phyloP scores from a whole-genome alignment of 2,113 vertebrate species.

The Thunnus maccoyii region DNA sequence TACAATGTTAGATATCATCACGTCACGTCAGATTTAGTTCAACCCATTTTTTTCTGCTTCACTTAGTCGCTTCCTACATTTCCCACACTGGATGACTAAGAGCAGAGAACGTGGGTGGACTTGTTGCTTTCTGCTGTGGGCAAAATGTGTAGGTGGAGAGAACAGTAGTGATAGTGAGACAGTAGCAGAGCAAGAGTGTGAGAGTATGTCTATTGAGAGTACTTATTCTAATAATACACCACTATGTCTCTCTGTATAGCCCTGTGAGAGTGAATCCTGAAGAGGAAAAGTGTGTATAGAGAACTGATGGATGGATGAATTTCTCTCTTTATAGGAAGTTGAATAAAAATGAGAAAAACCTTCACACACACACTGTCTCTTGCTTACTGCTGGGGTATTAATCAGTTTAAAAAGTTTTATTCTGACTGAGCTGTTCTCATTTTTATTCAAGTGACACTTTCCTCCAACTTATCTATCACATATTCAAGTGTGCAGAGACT shows the following conservation, averaged over 20 bases:
- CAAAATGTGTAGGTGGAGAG: background rate
- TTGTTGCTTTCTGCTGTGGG: background rate
- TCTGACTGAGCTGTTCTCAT: too few relatives aligned
- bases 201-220: background rate
- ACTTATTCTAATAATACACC: background rate
- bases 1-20: background rate
- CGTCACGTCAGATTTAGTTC: background rate
- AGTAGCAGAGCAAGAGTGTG: background rate
- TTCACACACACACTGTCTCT: too few relatives aligned
- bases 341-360: too few relatives aligned
- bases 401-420: too few relatives aligned
- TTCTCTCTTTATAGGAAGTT: too few relatives aligned
- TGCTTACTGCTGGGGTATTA: too few relatives aligned
- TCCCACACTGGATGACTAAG: slow-evolving; percentile 16
- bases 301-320: too few relatives aligned
- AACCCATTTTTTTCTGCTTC: background rate
- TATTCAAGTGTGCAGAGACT: too few relatives aligned
- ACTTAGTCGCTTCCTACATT: slow-evolving; percentile 1
- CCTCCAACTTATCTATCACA: too few relatives aligned
- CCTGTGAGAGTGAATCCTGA: background rate
- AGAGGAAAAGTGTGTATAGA: too few relatives aligned
- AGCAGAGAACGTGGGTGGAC: background rate
- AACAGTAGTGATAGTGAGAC: slow-evolving; percentile 1
- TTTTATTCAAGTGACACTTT: too few relatives aligned
- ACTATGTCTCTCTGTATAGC: background rate